Conservation (phyloP, 1,140 invertebrate genomes). For the Capitella teleta region DNA sequence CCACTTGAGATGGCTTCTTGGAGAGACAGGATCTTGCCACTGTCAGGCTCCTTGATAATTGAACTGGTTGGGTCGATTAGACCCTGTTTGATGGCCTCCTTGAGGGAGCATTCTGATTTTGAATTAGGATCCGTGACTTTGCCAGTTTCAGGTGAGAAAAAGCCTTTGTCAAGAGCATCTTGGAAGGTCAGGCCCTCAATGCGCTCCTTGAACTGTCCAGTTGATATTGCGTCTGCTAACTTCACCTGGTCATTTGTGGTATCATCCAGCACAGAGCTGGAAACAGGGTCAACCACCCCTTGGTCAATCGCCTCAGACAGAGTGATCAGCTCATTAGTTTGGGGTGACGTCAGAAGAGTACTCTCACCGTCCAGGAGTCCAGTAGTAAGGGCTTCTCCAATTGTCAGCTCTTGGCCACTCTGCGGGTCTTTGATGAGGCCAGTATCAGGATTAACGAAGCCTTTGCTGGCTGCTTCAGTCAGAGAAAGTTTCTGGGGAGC, state of each 20-base stretch:
- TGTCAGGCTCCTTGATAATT: slow-evolving; percentile 62
- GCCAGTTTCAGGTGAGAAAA: slow-evolving; percentile 3
- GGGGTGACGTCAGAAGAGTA: slow-evolving; percentile 48
- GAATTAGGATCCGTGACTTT: slow-evolving; percentile 6
- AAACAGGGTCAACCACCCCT: not conserved
- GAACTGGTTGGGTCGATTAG: slow-evolving; percentile 50
- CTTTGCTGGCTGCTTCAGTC: slow-evolving; percentile 2
- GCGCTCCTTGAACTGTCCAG: not conserved
- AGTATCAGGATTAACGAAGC: slow-evolving; percentile 1
- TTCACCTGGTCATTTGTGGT: not conserved
- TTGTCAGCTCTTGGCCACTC: slow-evolving; percentile 20
- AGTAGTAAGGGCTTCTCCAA: slow-evolving; percentile 56
- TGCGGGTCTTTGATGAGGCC: slow-evolving; percentile 2
- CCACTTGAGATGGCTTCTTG: slow-evolving; percentile 61
- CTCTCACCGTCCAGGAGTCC: slow-evolving; percentile 24
- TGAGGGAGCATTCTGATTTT: not conserved
- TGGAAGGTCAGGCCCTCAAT: slow-evolving; percentile 30
- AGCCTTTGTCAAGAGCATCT: slow-evolving; percentile 18
- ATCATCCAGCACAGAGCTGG: not conserved
- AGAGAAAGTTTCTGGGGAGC: slow-evolving; percentile 50
- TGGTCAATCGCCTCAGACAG: not conserved
- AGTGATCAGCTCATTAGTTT: not conserved
- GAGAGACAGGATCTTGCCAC: slow-evolving; percentile 62
- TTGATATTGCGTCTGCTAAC: slow-evolving; percentile 1
- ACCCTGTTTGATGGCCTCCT: slow-evolving; percentile 61